Percentiles rank a stretch among this genome's conserved stretches.
phyloP scores from a whole-genome alignment of 1,140 invertebrate genomes.

The Nylanderia fulva region DNA sequence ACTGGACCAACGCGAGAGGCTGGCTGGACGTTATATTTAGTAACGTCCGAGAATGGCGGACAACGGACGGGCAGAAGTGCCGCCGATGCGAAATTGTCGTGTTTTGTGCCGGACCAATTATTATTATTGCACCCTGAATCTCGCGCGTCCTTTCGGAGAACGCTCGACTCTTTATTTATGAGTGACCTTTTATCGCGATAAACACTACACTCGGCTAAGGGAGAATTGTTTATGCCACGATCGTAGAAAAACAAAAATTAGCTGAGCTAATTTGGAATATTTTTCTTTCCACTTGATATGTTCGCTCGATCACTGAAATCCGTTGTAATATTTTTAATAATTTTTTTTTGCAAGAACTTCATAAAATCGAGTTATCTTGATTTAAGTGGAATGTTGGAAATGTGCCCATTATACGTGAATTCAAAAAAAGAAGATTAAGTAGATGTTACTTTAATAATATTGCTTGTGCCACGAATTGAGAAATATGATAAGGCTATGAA shows the following conservation, averaged over 20 bases:
- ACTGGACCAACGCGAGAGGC: conserved; percentile 80
- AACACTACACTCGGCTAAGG: no score
- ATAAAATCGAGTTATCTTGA: neutral
- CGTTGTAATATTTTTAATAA: neutral
- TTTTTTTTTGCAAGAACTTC: neutral
- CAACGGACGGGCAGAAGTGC: conserved; percentile 40
- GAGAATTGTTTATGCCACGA: no score
- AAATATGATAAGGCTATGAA: neutral
- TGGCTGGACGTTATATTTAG: conserved; percentile 86
- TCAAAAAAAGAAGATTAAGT: neutral
- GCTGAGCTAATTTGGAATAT: no score
- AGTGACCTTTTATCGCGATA: neutral
- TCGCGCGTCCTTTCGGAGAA: conserved; percentile 3
- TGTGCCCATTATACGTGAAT: neutral
- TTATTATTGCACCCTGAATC: conserved; percentile 56
- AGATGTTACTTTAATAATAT: neutral
- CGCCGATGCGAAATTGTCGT: conserved; percentile 33
- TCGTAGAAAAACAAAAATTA: no score
- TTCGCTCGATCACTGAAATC: neutral
- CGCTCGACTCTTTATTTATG: neutral
- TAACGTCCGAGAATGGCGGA: conserved; percentile 71
- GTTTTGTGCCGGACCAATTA: conserved; percentile 55
- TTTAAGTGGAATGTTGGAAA: neutral
- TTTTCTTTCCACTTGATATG: neutral
- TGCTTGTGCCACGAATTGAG: neutral